Evolutionary conservation across 2,113 vertebrate genomes (phyloP), one percentile per base, ranked within the genome.

Genomic region (Dicentrarchus labrax): DNA sequence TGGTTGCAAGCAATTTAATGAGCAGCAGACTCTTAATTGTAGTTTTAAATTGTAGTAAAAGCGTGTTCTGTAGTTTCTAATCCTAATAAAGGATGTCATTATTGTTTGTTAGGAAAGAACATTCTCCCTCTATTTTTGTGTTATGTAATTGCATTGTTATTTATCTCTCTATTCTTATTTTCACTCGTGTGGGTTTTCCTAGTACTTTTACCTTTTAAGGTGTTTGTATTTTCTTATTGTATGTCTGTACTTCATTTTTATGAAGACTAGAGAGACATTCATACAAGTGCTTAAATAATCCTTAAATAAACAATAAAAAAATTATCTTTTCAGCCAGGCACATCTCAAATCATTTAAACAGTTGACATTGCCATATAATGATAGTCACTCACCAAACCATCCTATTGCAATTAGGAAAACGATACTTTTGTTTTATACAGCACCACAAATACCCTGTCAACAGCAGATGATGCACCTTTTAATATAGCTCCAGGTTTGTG

Each of bases 1-100:
- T 60, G 11, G 79, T 15, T 76, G 10, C 41, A 60, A 51, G 22
- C 19, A 67, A 69, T 51, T 71, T 82, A 79, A 84, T 76, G 48
- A 60, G 72, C 13, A 80, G 50, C 62, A 80, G 11, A 76, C 4
- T 24, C 11, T 54, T n/a, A 48, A 60, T 53, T 56, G 24, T 71
- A 22, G 30, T 54, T 77, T 56, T 13, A 47, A 47, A 15, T 30
- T 30, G 30, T 30, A 30, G 30, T 39, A 16, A 62, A 61, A 43
- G 12, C 69, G 43, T 39, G 0, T 12, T 57, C 48, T n/a, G 21
- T 57, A 41, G 8, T 56, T 66, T 43, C 6, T 43, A 48, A 22
- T 54, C 21, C 12, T 6, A 60, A 38, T 68, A 47, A 69, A 70
- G 6, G 21, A 41, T 13, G 6, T 4, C 4, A 38, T 45, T 57